Conservation (phyloP, 2,888 invertebrate species). For the Cosmorhoe ocellata region DNA sequence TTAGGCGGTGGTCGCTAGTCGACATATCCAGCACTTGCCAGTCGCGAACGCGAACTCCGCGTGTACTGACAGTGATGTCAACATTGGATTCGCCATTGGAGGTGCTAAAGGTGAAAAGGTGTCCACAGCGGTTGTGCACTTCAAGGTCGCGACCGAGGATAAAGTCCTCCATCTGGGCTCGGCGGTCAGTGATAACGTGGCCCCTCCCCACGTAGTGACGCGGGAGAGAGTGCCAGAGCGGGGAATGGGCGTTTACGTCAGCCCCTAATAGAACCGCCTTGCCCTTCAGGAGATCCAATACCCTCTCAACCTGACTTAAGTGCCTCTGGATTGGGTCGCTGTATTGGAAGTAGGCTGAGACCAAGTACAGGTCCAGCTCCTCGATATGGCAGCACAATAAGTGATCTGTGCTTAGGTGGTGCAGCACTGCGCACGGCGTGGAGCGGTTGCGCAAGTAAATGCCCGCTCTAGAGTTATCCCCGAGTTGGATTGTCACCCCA, state of each 20-base stretch:
- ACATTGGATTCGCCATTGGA: constrained; percentile 35
- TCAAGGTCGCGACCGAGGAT: too few species aligned
- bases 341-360: constrained; percentile 28
- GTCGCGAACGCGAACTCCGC: background rate
- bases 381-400: constrained; percentile 13
- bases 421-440: constrained; percentile 18
- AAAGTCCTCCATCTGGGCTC: background rate
- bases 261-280: background rate
- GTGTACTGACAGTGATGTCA: constrained; percentile 29
- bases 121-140: background rate
- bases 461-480: constrained; percentile 27
- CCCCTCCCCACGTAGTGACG: constrained; percentile 2
- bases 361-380: background rate
- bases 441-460: constrained; percentile 10
- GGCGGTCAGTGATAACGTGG: constrained; percentile 1
- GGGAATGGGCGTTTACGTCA: constrained; percentile 2
- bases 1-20: constrained; percentile 1
- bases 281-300: constrained; percentile 2
- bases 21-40: constrained; percentile 24
- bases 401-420: constrained; percentile 25
- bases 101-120: constrained; percentile 23
- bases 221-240: constrained; percentile 5
- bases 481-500: constrained; percentile 2
- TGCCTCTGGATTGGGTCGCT: constrained; percentile 1
- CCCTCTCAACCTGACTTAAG: constrained; percentile 7